These are phyloP conservation scores for Eospalax fontanierii DNA, from an alignment of 2,797 vertebrate genomes.

Conservation along the genomic window DNA sequence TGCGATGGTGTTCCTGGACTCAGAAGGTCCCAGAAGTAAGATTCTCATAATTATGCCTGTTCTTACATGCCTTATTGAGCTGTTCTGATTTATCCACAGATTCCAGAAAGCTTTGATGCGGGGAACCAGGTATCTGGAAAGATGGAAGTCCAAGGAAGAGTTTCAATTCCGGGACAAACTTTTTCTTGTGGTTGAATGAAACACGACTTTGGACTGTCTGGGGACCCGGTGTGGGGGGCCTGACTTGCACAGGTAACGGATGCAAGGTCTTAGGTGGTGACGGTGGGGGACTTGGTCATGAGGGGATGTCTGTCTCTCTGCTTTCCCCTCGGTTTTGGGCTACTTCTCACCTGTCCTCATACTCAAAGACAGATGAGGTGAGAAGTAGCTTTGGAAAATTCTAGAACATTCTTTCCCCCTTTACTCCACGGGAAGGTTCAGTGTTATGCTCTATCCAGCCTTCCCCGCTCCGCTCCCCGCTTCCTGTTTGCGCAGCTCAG, in stretches of 20 bases:
- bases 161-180: neutral
- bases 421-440: neutral
- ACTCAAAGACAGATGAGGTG: neutral
- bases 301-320: neutral
- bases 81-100: constrained; percentile 66
- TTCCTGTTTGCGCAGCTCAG: neutral
- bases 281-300: neutral
- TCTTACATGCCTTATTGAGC: neutral
- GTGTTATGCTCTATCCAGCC: fast-evolving
- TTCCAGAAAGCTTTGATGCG: constrained; percentile 1
- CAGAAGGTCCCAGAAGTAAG: neutral
- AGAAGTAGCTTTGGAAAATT: neutral
- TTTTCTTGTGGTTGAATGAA: neutral
- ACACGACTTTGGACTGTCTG: neutral
- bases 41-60: neutral
- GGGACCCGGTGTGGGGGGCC: neutral
- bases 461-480: neutral
- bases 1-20: neutral
- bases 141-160: neutral
- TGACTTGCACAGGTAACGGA: neutral
- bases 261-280: neutral
- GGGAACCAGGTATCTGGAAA: neutral
- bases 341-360: neutral
- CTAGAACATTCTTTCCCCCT: constrained; percentile 28
- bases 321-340: neutral